phyloP scores from a whole-genome alignment of 2,888 invertebrate genomes.

The Sminthurides aquaticus region DNA sequence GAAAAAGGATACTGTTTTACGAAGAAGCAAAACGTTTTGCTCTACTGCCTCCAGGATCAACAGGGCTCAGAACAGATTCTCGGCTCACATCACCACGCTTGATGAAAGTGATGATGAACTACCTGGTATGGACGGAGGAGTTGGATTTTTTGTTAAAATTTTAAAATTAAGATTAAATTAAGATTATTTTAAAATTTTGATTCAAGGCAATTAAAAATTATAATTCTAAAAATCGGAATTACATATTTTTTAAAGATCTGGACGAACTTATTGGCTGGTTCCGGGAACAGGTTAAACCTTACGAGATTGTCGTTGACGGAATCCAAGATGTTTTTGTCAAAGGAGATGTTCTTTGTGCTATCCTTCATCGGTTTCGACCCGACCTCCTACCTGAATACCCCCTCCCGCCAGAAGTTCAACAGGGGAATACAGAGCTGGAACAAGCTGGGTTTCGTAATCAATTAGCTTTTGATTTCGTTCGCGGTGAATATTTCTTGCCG shows the following conservation, averaged over 20 bases:
- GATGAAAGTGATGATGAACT: conserved; percentile 4
- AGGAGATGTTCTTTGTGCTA: conserved; percentile 29
- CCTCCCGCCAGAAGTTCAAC: conserved; percentile 29
- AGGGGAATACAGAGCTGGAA: conserved; percentile 20
- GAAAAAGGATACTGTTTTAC: not conserved
- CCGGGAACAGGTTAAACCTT: conserved; percentile 22
- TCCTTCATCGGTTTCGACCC: conserved; percentile 36
- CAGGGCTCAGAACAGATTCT: not conserved
- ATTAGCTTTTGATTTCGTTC: conserved; percentile 36
- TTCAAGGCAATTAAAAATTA: too few relatives aligned
- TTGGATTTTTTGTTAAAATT: too few relatives aligned
- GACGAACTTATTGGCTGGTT: conserved; percentile 36
- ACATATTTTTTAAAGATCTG: too few relatives aligned
- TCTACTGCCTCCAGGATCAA: not conserved
- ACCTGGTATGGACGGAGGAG: not conserved
- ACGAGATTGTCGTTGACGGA: conserved; percentile 23
- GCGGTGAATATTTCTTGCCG: conserved; percentile 34
- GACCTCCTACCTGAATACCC: conserved; percentile 39
- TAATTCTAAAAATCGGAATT: too few relatives aligned
- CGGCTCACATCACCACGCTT: not conserved
- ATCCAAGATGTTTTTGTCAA: conserved; percentile 34
- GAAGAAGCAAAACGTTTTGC: conserved; percentile 4
- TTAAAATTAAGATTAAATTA: too few relatives aligned
- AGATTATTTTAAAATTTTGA: not conserved
- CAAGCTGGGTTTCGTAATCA: conserved; percentile 31